Evolutionary conservation across 37 sponge, comb jelly and placozoan genomes (phyloP), one percentile per base, ranked within the genome.

Genomic region (Chondrilla cf. caribensis): DNA sequence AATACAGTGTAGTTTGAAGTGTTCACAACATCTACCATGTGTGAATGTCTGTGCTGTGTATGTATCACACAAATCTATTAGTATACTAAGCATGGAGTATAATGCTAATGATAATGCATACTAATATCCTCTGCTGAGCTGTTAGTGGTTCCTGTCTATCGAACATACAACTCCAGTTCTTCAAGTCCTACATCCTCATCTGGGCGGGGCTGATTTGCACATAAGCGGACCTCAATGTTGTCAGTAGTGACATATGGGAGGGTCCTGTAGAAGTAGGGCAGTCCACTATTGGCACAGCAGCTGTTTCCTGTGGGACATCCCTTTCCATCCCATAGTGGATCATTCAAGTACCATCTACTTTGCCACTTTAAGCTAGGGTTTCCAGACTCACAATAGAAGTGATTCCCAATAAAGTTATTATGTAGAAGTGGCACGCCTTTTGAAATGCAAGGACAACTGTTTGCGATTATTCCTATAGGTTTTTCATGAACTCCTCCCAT

Each of bases 211-310:
- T 67, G 32, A 29, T 67, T 4, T 18, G 35, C 31, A 33, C 68
- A 67, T 17, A 8, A 4, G 28, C 68, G 68, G 7, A 67, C 68
- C 4, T 67, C 68, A 67, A 67, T 28, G 68, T 67, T 67, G 11
- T 67, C 68, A 6, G 31, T 67, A 1, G 35, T 4, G 17, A 33
- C 68, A 29, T 1, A 1, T 8, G 68, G 35, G 35, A 67, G 68
- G 28, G 68, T 67, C 35, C 68, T 67, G 68, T 33, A 29, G 68
- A 67, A 67, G 35, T 33, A 67, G 32, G 68, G 68, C 68, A 67
- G 35, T 8, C 35, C 68, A 29, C 35, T 33, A 29, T 67, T 67
- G 15, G 68, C 26, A 4, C 68, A 67, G 35, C 68, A 67, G 35
- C 32, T 67, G 68, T 67, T 67, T 6, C 68, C 68, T 31, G 28